These are phyloP conservation scores for Galendromus occidentalis DNA, from an alignment of 1,140 invertebrate species.

Conservation along the genomic window DNA sequence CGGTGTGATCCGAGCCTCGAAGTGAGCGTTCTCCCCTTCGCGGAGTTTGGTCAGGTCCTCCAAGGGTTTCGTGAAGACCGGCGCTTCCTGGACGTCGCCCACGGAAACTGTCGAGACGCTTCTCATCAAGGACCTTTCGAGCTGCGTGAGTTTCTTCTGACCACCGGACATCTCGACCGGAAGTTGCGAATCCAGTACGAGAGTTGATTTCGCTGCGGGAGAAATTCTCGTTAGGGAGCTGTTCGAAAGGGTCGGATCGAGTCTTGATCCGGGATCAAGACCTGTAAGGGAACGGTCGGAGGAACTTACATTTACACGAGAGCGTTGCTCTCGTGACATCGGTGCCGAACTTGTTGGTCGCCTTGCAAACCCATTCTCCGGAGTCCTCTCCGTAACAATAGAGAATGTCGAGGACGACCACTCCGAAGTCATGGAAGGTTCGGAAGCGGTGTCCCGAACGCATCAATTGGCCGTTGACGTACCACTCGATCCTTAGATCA, in stretches of 20 bases:
- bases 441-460: conserved; percentile 74
- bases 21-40: conserved; percentile 61
- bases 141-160: conserved; percentile 67
- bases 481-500: conserved; percentile 81
- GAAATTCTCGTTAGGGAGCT: not conserved
- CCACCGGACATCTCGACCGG: conserved; percentile 82
- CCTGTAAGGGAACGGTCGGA: too few species aligned
- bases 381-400: conserved; percentile 95
- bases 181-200: conserved; percentile 83
- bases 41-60: conserved; percentile 42
- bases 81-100: conserved; percentile 36
- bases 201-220: conserved; percentile 50
- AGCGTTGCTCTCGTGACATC: conserved; percentile 64
- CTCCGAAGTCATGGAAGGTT: conserved; percentile 88
- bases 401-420: conserved; percentile 83
- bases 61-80: conserved; percentile 70
- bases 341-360: conserved; percentile 72
- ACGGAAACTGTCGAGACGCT: not conserved
- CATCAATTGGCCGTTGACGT: conserved; percentile 63
- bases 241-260: not conserved
- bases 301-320: conserved; percentile 45
- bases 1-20: conserved; percentile 75
- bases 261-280: not conserved
- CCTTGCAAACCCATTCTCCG: conserved; percentile 73
- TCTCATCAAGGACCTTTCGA: conserved; percentile 40